A percentile compares a stretch with the other conserved stretches of the same genome.
Conservation (phyloP, 2,113 vertebrate species). For the Steatornis caripensis region DNA sequence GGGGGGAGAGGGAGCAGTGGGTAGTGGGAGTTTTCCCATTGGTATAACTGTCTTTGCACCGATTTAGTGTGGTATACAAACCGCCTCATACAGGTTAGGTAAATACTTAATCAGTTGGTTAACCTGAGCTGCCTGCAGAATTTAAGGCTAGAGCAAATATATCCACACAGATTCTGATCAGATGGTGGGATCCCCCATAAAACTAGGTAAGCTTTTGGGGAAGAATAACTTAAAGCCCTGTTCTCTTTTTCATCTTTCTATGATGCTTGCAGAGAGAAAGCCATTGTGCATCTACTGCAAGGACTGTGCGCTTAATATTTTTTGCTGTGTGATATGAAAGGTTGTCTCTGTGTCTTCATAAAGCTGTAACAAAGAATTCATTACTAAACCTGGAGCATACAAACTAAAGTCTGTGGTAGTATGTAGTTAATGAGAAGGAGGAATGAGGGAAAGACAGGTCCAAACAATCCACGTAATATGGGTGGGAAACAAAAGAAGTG, state of each 20-base stretch:
- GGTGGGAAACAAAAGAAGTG: background rate
- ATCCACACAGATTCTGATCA: background rate
- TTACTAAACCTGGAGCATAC: background rate
- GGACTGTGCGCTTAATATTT: background rate
- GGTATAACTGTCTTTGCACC: background rate
- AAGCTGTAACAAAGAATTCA: background rate
- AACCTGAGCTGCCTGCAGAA: background rate
- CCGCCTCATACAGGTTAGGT: background rate
- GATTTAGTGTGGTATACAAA: background rate
- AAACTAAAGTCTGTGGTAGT: background rate
- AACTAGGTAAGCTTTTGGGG: background rate
- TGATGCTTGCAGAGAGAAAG: background rate
- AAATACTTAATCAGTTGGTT: background rate
- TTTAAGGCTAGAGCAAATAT: background rate
- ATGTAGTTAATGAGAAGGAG: background rate
- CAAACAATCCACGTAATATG: background rate
- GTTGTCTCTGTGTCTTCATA: background rate
- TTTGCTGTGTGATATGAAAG: background rate
- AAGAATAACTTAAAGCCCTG: background rate
- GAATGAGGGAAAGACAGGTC: background rate
- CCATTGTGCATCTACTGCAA: background rate
- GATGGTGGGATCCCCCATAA: background rate
- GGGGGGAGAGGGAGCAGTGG: accelerated
- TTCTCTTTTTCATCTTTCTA: background rate
- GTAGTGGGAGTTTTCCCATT: background rate